phyloP scores from a whole-genome alignment of 2,797 vertebrate species.

The Enteromius afrohamiltoni region DNA sequence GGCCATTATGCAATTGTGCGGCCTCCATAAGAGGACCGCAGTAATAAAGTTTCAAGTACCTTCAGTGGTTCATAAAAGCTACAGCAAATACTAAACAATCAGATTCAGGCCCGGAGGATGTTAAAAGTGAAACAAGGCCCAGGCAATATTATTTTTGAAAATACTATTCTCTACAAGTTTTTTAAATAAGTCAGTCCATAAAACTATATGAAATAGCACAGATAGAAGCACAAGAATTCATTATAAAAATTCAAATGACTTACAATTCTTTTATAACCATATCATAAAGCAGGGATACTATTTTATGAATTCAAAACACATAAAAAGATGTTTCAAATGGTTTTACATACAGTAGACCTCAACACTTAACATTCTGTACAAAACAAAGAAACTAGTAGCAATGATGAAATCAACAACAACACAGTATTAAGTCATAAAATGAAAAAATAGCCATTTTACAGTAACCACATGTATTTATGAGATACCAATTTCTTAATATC shows the following conservation, averaged over 20 bases:
- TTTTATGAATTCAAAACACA: not conserved
- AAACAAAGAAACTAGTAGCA: not conserved
- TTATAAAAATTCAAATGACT: not conserved
- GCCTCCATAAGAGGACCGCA: not conserved
- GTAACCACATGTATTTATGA: not conserved
- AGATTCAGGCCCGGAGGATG: not conserved
- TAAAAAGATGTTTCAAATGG: not conserved
- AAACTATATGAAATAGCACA: not conserved
- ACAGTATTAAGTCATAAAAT: not conserved
- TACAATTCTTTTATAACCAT: not conserved
- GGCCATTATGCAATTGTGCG: slow-evolving; percentile 32
- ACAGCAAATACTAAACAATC: not conserved
- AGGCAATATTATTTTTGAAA: not conserved
- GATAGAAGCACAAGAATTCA: not conserved
- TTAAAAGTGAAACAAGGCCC: not conserved
- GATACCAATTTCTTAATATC: not conserved
- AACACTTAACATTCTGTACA: not conserved
- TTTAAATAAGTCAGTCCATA: not conserved
- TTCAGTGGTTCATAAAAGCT: not conserved
- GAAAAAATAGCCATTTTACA: not conserved
- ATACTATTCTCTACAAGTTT: not conserved
- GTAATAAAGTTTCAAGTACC: not conserved
- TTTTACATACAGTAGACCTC: not conserved
- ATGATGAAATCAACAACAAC: not conserved
- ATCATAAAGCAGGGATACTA: not conserved